Conservation (phyloP, 2,113 vertebrate genomes). For the Brachyistius frenatus region DNA sequence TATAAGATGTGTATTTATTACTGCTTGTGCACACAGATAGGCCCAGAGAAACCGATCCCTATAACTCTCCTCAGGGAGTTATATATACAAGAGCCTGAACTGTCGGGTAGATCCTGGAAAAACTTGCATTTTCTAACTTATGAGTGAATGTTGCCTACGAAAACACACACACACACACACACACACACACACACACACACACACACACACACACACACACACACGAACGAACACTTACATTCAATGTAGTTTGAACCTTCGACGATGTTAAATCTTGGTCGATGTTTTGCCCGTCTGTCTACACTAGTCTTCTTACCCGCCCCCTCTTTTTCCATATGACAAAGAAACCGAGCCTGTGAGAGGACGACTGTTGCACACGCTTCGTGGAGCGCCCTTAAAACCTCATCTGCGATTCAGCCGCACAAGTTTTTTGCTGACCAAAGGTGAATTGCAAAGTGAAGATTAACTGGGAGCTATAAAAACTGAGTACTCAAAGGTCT, state of each 20-base stretch:
- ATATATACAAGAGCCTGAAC: constrained; percentile 45
- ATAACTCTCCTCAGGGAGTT: constrained; percentile 71
- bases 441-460: background rate
- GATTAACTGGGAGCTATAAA: background rate
- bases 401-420: background rate
- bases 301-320: background rate
- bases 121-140: constrained; percentile 35
- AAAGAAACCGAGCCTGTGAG: constrained; percentile 6
- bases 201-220: background rate
- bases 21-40: constrained; percentile 60
- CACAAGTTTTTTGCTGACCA: constrained; percentile 2
- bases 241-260: background rate
- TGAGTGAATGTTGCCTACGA: constrained; percentile 31
- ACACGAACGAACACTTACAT: background rate
- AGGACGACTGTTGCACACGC: background rate
- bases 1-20: constrained; percentile 67
- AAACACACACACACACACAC: constrained; percentile 11
- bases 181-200: background rate
- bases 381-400: background rate
- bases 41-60: constrained; percentile 61
- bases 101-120: constrained; percentile 52
- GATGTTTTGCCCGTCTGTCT: background rate
- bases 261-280: background rate
- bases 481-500: background rate
- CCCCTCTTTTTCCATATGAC: constrained; percentile 4